Evolutionary conservation across 2,113 vertebrate genomes (phyloP), one percentile per base, ranked within the genome.

Genomic region (Macquaria australasica): DNA sequence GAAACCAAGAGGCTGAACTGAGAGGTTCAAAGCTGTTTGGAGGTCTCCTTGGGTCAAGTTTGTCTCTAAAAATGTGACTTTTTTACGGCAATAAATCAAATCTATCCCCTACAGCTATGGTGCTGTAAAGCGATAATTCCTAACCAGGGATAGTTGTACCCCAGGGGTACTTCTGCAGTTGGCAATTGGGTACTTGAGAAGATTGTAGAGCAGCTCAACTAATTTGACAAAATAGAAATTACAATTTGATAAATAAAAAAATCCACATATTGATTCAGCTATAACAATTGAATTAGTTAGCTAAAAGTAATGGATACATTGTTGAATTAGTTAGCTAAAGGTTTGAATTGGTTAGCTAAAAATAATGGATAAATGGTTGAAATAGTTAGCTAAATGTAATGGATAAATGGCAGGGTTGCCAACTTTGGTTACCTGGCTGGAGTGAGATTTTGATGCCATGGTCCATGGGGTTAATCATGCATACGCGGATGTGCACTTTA

Each of bases 11-110:
- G 64, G 60, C 59, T 71, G 72, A 88, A 41, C 34, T 50, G 58
- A 68, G 50, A 66, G 56, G 48, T 75, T 84, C n/a, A 51, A 39
- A 80, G 58, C 80, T 81, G 70, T 77, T 73, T 50, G 39, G 39
- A 72, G 43, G 53, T 72, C 45, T 79, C 39, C 39, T 68, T n/a
- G 28, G 73, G 73, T 83, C 67, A 75, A 15, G 45, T 31, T 74
- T 84, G 66, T 55, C 50, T 66, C 68, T 37, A 6, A 82, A 73
- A 71, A 45, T 56, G 15, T 66, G 37, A 79, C 55, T 51, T 81
- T 88, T 88, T 67, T 70, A 51, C 41, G n/a, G 78, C 72, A 70
- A 43, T 60, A 84, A 87, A 90, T 88, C 48, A 81, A 81, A 79
- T 78, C 31, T 53, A 66, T 74, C 67, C 12, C 31, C 28, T 48